These are phyloP conservation scores for Heliconius congener DNA, from an alignment of 1,140 invertebrate genomes.

Conservation along the genomic window DNA sequence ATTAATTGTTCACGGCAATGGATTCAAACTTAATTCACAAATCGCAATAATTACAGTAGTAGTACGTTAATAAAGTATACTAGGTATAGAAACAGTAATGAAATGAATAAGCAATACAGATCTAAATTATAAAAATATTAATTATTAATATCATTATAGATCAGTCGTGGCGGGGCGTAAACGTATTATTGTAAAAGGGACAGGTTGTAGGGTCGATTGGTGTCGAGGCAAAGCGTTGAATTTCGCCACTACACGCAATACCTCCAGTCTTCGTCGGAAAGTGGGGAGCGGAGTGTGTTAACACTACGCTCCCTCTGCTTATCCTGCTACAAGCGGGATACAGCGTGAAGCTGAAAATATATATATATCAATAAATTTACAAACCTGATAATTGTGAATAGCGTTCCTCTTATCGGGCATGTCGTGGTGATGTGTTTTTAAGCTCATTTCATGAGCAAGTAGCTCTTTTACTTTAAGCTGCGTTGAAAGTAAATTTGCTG, in stretches of 20 bases:
- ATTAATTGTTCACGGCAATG: not conserved
- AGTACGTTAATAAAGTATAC: not conserved
- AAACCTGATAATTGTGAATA: constrained; percentile 56
- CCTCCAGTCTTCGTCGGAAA: no score
- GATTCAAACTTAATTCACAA: not conserved
- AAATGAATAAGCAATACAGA: no score
- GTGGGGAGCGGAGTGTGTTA: no score
- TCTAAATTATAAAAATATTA: not conserved
- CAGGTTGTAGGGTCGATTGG: no score
- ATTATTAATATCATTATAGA: not conserved
- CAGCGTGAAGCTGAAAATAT: not conserved
- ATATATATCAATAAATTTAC: not conserved
- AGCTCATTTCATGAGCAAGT: constrained; percentile 43
- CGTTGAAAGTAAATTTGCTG: constrained; percentile 62
- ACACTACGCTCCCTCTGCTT: no score
- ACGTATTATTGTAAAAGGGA: no score
- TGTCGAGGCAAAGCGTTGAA: no score
- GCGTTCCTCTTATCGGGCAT: constrained; percentile 58
- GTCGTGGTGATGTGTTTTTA: constrained; percentile 57
- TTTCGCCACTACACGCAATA: no score
- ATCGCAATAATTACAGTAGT: not conserved
- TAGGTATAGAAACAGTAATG: not conserved
- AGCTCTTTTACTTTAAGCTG: constrained; percentile 70
- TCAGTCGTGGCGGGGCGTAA: no score
- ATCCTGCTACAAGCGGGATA: no score